Base-by-base conservation (phyloP, 2,797 vertebrate species). In the Spinus olivaceus region DNA sequence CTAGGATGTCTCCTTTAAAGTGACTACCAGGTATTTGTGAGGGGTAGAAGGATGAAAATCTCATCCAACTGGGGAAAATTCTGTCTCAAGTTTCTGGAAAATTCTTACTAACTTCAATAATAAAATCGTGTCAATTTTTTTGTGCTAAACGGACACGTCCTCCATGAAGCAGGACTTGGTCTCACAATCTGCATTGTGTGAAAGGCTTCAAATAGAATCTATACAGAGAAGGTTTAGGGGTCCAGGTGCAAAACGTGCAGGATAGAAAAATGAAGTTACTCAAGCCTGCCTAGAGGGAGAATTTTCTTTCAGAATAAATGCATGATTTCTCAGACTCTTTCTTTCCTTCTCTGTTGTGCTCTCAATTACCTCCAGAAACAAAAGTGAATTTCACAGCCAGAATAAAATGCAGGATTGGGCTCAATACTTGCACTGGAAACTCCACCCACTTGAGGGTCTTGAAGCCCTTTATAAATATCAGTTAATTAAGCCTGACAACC, bases 401-500 rank as follows among this genome's bases (percentile, higher is more conserved):
- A 72, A 49, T 35, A 88, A 93, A 92, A 80, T 41, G 32, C 70
- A 91, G 82, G 51, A 96, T 67, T 28, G 15, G 63, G 70, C 91
- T 73, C 80, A 73, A 47, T 30, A 82, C 72, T 83, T 88, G 79
- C 79, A 66, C 54, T 86, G 54, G 25, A 92, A 92, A 95, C 87
- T 63, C 94, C 87, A 91, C 92, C 77, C 66, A 94, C 80, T 76
- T 32, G 87, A 96, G 85, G 73, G 87, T 94, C 92, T 88, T 7
- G 9, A 88, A 97, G 80, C 80, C 72, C 60, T 97, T 96, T 96
- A 96, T 90, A 97, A 96, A 95, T 88, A 95, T 86, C 89, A 90
- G 90, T 91, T 97, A 97, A 97, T 96, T 96, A 95, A 95, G 49
- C 41, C 77, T 94, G 95, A 96, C 96, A 97, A 83, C 73, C 82